phyloP scores from a whole-genome alignment of 2,797 vertebrate genomes.

The Acanthurus lineatus region DNA sequence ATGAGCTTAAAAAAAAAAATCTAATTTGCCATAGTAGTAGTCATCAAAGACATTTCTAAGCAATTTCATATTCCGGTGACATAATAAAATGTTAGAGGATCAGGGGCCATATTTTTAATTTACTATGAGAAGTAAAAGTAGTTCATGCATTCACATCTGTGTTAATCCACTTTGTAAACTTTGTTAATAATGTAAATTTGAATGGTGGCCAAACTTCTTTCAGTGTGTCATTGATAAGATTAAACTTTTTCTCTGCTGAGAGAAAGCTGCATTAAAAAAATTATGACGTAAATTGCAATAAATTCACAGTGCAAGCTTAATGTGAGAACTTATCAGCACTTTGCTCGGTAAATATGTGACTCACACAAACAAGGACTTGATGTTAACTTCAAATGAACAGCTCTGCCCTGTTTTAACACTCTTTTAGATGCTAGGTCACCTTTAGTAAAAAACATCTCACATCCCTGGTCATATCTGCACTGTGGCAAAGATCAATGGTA shows the following conservation, averaged over 20 bases:
- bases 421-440: constrained; percentile 15
- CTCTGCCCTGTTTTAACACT: constrained; percentile 4
- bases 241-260: neutral
- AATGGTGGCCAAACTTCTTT: neutral
- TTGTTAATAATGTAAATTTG: neutral
- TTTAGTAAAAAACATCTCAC: neutral
- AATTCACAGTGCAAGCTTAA: constrained; percentile 14
- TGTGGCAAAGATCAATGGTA: constrained; percentile 30
- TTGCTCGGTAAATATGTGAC: constrained; percentile 20
- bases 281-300: neutral
- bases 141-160: neutral
- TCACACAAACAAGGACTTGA: constrained; percentile 14
- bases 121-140: neutral
- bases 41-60: neutral
- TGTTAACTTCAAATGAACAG: constrained; percentile 16
- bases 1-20: constrained; percentile 6
- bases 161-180: neutral
- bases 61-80: neutral
- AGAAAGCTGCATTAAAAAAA: constrained; percentile 2
- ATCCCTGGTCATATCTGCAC: constrained; percentile 27
- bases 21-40: neutral
- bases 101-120: neutral
- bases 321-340: constrained; percentile 12
- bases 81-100: neutral
- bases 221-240: constrained; percentile 15